Evolutionary conservation across 92 coral and sea anemone species (phyloP), one percentile per base, ranked within the genome.

Genomic region (Meandrina meandrites): DNA sequence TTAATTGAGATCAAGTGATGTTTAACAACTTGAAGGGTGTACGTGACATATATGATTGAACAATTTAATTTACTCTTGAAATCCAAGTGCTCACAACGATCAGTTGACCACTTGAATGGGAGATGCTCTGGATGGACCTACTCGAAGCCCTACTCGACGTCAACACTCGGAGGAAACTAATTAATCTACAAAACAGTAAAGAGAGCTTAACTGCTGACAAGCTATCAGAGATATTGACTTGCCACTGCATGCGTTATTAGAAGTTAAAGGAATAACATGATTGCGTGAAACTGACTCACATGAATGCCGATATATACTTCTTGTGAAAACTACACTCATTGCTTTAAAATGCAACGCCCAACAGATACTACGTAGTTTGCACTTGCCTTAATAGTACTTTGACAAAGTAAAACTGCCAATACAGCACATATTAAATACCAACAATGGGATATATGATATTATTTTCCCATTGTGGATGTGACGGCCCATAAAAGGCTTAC

Each of bases 401-500:
- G 47, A 51, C 80, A 36, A 45, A 48, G 24, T 34, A 48, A n/a
- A 19, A 24, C 78, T 74, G 67, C 36, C 14, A 48, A 78, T 28
- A 31, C 35, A 48, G 37, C 60, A 78, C 66, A 54, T 32, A 16
- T 27, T 78, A 14, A 78, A 51, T 78, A 78, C 4, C 81, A 78
- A 30, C 54, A 19, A 22, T 27, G 18, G 64, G 64, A 78, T 51
- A 1, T 48, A 17, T 78, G 42, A 7, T 5, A 48, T 10, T 27
- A 17, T 36, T 78, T 78, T 17, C n/a, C 32, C 37, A 18, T 15
- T 78, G 34, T 28, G 22, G 75, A 80, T 80, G 57, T 8, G 57
- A 35, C 64, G 67, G 66, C 1, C 87, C 72, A 84, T 56, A 19
- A 83, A 53, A 73, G 58, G 32, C 70, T 18, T 32, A 36, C 36